phyloP scores from a whole-genome alignment of 1,140 invertebrate genomes.

The Pachypeltis micranthus region DNA sequence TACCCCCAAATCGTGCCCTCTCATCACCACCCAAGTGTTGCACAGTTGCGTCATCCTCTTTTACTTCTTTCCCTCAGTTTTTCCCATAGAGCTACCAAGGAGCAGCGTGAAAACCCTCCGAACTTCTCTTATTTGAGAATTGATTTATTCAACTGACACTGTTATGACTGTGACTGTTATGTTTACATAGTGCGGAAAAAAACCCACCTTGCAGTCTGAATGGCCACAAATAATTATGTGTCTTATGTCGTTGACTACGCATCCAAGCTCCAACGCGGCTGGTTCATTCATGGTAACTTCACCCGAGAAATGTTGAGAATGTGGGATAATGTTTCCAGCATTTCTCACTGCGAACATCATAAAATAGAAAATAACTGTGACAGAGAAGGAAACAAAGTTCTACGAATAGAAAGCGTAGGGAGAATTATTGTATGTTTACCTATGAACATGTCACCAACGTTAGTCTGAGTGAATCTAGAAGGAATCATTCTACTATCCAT shows the following conservation, averaged over 20 bases:
- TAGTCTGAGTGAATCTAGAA: slow-evolving; percentile 85
- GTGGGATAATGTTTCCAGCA: slow-evolving; percentile 84
- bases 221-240: slow-evolving; percentile 94
- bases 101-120: too few relatives aligned
- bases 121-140: too few relatives aligned
- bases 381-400: not conserved
- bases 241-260: slow-evolving; percentile 81
- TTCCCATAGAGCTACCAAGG: too few relatives aligned
- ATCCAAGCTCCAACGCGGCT: slow-evolving; percentile 84
- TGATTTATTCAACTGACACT: too few relatives aligned
- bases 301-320: slow-evolving; percentile 75
- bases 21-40: too few relatives aligned
- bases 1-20: too few relatives aligned
- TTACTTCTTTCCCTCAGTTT: too few relatives aligned
- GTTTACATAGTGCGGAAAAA: too few relatives aligned
- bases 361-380: slow-evolving; percentile 13
- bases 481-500: slow-evolving; percentile 96
- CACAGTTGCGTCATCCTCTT: too few relatives aligned
- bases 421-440: slow-evolving; percentile 40
- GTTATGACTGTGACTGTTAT: too few relatives aligned
- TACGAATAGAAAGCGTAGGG: not conserved
- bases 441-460: slow-evolving; percentile 95
- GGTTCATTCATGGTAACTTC: slow-evolving; percentile 86
- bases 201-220: slow-evolving; percentile 83
- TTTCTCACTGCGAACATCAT: slow-evolving; percentile 63